These are phyloP conservation scores for Heteromyza rotundicornis DNA, from an alignment of 2,888 invertebrate genomes.

Conservation along the genomic window DNA sequence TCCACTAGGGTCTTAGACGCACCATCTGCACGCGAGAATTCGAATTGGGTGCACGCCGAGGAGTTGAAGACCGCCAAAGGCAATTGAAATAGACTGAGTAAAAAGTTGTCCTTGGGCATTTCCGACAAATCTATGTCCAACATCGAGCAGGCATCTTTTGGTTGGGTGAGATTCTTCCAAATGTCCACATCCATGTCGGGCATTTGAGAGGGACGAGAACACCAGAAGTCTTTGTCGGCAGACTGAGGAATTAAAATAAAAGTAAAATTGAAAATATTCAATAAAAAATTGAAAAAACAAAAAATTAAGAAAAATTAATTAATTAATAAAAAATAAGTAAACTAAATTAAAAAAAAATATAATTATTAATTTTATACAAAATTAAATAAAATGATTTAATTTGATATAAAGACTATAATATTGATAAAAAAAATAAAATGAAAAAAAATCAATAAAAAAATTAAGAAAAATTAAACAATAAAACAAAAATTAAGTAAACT, in stretches of 20 bases:
- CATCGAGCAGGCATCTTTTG: constrained; percentile 63
- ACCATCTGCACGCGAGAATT: constrained; percentile 50
- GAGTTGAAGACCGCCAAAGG: constrained; percentile 29
- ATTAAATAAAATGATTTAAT: too few relatives aligned
- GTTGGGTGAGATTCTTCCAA: constrained; percentile 67
- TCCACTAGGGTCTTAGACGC: constrained; percentile 66
- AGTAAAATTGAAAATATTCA: too few relatives aligned
- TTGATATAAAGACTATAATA: too few relatives aligned
- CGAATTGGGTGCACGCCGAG: constrained; percentile 59
- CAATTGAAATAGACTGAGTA: too few relatives aligned
- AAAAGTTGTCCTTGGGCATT: constrained; percentile 33
- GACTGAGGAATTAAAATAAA: constrained; percentile 52
- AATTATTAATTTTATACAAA: too few relatives aligned
- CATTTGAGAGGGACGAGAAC: constrained; percentile 64
- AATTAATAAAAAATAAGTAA: too few relatives aligned
- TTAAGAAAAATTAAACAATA: too few relatives aligned
- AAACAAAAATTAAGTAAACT: too few relatives aligned
- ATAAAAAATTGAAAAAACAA: background rate
- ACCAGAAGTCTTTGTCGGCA: constrained; percentile 66
- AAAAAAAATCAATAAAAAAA: too few relatives aligned
- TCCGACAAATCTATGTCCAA: constrained; percentile 44
- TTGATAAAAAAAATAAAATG: too few relatives aligned
- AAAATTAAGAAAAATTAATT: too few relatives aligned
- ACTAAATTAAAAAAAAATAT: too few relatives aligned
- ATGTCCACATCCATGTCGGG: constrained; percentile 53